A percentile compares a stretch with the other conserved stretches of the same genome.
Conservation (phyloP, 1,140 invertebrate genomes). For the Pentalonia nigronervosa region DNA sequence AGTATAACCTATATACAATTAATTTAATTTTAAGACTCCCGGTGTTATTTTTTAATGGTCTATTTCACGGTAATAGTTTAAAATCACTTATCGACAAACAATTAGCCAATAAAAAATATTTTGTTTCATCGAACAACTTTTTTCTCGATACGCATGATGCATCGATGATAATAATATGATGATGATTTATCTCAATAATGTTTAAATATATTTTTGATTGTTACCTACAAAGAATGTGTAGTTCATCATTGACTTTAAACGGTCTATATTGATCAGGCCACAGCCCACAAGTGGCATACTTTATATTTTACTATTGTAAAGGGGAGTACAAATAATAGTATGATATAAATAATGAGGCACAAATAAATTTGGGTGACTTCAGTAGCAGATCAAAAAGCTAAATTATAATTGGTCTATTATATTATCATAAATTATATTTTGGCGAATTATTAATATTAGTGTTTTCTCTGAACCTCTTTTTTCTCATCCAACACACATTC, state of each 20-base stretch:
- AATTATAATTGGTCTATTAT: not conserved
- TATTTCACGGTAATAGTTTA: not conserved
- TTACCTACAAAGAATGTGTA: not conserved
- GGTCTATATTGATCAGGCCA: not conserved
- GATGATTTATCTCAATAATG: not conserved
- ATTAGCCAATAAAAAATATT: not conserved
- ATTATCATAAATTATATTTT: not conserved
- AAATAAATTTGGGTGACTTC: not conserved
- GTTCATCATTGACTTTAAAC: not conserved
- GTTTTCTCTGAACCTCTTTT: not conserved
- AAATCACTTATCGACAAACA: not conserved
- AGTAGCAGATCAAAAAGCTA: not conserved
- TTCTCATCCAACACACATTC: not conserved
- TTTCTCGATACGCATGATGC: not conserved
- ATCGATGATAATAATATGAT: not conserved
- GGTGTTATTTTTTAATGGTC: not conserved
- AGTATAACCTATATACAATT: not conserved
- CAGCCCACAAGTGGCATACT: not conserved
- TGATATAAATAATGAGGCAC: not conserved
- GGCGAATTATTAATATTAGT: not conserved
- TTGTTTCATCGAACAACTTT: not conserved
- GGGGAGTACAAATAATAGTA: not conserved
- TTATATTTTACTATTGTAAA: slow-evolving; percentile 21
- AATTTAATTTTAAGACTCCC: not conserved
- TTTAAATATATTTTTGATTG: not conserved